Base-by-base conservation (phyloP, 2,797 vertebrate genomes). In the Botia almorhae region DNA sequence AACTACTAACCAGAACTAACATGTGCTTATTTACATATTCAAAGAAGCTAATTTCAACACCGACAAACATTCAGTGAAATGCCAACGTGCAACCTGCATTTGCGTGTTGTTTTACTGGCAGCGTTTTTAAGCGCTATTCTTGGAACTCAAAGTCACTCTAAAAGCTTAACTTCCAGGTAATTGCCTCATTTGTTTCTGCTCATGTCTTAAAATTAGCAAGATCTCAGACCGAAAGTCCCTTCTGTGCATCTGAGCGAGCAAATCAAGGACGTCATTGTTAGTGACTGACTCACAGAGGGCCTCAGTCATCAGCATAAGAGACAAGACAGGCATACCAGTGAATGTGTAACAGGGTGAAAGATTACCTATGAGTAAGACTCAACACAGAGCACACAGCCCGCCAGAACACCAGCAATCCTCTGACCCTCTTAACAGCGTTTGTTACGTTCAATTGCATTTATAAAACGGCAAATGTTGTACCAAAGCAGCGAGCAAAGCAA, bases 101-200 rank as follows among this genome's bases (percentile, higher is more conserved):
- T 6, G 21, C 19, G 36, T 80, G 69, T 56, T 68, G 36, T 73
- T 72, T 63, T 60, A 73, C 19, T 12, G 50, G 33, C 69, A 80
- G 39, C 36, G 29, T 55, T 68, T 56, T 74, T 53, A 74, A 12
- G 67, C 23, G 2, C 69, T 74, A 73, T 80, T 80, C 78, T 74
- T 58, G 63, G 78, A 80, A 74, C 58, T 65, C 69, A 65, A 46
- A 61, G 58, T 61, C 60, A 61, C 26, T 61, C 26, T 65, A 64
- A 61, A 65, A 80, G 70, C 61, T 67, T 55, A 67, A 74, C 36
- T 74, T 74, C 17, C 23, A 80, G 36, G 14, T 80, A 80, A 80
- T 80, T 80, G 70, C 56, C 70, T 80, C 74, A 80, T 74, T 74
- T 80, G 78, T 70, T 80, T 60, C 65, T 68, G 51, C 36, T 55